Base-by-base conservation (phyloP, 2,888 invertebrate genomes). In the Nyleta sp. region DNA sequence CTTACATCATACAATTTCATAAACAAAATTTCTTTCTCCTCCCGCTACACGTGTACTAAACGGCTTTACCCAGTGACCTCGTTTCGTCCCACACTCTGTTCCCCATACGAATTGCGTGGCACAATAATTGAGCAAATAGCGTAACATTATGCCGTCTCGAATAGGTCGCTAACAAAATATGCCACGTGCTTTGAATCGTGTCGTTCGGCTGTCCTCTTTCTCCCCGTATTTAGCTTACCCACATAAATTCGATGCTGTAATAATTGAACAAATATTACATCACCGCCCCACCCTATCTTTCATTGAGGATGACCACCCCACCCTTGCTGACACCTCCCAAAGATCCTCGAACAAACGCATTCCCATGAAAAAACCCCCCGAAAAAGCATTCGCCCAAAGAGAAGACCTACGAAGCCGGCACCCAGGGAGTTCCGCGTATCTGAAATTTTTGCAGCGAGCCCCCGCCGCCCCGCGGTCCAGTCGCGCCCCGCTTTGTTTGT, bases 401-500 rank as follows among this genome's bases (percentile, higher is more conserved):
- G 15, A 52, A 52, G 40, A 62, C 48, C 62, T 57, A 42, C 28
- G 5, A 44, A 31, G 11, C 55, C 18, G 28, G 50, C 28, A 28
- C 50, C 31, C 62, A 40, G 42, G 35, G 52, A 67, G 67, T 46
- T 17, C 22, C 55, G 67, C 67, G 46, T 67, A 48, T 67, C 46
- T 55, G 55, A 46, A n/a, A 53, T 67, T 67, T 57, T 55, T 67
- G 46, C 67, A 38, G 24, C 48, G 53, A 15, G 65, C 13, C 52
- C 33, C 50, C 33, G 28, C 38, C 50, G 15, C 60, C 53, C 42
- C 60, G 42, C 53, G 44, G 15, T 55, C 44, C 44, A 35, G 75
- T 62, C 38, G 57, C 57, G 31, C 60, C 74, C 65, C 73, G 53
- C 53, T 48, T 64, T 72, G 28, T 65, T 31, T 50, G 40, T 22